Evolutionary conservation across 2,888 invertebrate genomes (phyloP), one percentile per base, ranked within the genome.

Genomic region (Entomobrya proxima): DNA sequence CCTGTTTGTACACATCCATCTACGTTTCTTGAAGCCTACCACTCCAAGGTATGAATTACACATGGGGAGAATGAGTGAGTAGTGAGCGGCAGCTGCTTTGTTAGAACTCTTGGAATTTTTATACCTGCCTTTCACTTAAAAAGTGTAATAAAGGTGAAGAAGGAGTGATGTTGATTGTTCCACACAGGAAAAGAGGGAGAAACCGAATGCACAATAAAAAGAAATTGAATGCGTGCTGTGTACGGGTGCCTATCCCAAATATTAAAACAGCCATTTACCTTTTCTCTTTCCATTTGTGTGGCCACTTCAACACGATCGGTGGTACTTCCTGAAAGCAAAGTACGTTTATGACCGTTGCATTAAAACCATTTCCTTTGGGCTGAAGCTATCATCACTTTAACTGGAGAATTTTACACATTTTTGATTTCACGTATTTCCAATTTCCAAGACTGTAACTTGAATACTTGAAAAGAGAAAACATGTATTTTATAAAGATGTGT

Each of bases 71-170:
- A 69, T 79, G 79, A 79, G 69, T 55, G 80, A 80, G 69, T 78
- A 47, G 77, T 52, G 67, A 79, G 79, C 61, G 80, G 80, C 80
- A 80, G 80, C 80, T 80, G 72, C 30, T 72, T 72, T 72, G 67
- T 67, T 40, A 44, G 72, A 80, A 40, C 72, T 40, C 72, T 55
- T 72, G 72, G 58, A 72, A 55, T 72, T 80, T 80, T 80, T 80
- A 80, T 80, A 80, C 80, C 80, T 80, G 72, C 40, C 72, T 72
- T 80, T 72, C 72, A 80, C 72, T 80, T 80, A 58, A 80, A 80
- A 72, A 72, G 80, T 58, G 80, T 80, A 80, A 80, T 80, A 80
- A 80, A 80, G 80, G 80, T 80, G 72, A 72, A 80, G 72, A 80
- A 69, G 47, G 55, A 79, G 55, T 37, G 44, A 79, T 18, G 76